These are phyloP conservation scores for Corythucha ciliata DNA, from an alignment of 2,888 invertebrate species.

Conservation along the genomic window DNA sequence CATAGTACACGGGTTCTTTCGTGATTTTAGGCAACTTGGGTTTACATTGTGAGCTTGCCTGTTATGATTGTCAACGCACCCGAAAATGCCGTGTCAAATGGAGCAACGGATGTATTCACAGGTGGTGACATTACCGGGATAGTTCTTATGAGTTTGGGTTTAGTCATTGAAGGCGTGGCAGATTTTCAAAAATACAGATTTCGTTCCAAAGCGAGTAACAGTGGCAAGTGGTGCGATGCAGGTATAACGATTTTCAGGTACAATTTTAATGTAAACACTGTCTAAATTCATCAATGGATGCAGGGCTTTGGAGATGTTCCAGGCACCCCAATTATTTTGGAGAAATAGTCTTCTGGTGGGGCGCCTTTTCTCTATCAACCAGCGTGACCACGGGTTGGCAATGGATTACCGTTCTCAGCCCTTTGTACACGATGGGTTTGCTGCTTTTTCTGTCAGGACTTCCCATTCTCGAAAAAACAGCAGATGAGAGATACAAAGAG, in stretches of 20 bases:
- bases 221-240: conserved; percentile 86
- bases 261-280: no score
- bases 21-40: conserved; percentile 70
- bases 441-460: conserved; percentile 85
- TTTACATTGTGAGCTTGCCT: conserved; percentile 79
- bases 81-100: conserved; percentile 59
- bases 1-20: no score
- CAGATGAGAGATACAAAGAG: conserved; percentile 83
- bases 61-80: conserved; percentile 85
- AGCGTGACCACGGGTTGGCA: conserved; percentile 76
- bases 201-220: conserved; percentile 75
- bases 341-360: conserved; percentile 89
- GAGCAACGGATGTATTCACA: conserved; percentile 68
- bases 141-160: conserved; percentile 68
- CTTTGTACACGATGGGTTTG: conserved; percentile 76
- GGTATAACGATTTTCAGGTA: conserved; percentile 46
- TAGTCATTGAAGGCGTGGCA: conserved; percentile 79
- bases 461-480: conserved; percentile 73
- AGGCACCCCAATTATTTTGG: conserved; percentile 93
- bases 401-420: conserved; percentile 78
- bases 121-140: conserved; percentile 77
- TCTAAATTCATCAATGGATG: no score
- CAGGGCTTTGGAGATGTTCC: conserved; percentile 74
- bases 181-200: conserved; percentile 88
- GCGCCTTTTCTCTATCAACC: conserved; percentile 77